phyloP scores from a whole-genome alignment of 2,113 vertebrate species.

The Hippocampus guttulatus region DNA sequence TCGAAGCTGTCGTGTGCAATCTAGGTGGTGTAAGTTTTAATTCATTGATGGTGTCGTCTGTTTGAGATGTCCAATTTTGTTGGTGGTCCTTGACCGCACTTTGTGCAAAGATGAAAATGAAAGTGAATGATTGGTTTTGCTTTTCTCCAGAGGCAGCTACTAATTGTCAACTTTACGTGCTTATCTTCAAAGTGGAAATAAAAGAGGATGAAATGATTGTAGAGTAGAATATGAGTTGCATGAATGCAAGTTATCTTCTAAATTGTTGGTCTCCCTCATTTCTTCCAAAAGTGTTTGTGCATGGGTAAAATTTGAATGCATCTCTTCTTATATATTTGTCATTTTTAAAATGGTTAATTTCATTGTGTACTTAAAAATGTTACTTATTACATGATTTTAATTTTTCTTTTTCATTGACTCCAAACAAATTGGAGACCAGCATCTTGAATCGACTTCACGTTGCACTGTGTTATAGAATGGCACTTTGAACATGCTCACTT shows the following conservation, averaged over 20 bases:
- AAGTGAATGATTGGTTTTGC: no score
- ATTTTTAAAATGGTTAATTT: neutral
- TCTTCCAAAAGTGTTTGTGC: no score
- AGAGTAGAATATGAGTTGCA: neutral
- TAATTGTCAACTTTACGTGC: neutral
- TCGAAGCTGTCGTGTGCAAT: neutral
- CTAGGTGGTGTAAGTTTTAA: neutral
- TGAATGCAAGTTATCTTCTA: neutral
- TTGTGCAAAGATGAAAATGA: neutral
- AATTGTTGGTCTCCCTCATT: no score
- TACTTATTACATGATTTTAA: neutral
- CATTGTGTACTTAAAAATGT: neutral
- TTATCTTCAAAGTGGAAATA: neutral
- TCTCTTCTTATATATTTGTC: neutral
- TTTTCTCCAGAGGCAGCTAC: neutral
- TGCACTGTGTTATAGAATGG: constrained; percentile 13
- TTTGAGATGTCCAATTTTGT: neutral
- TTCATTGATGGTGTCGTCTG: neutral
- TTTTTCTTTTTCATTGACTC: neutral
- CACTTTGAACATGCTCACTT: constrained; percentile 9
- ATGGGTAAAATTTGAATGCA: no score
- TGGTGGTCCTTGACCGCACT: neutral
- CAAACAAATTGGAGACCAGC: neutral
- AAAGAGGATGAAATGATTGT: neutral
- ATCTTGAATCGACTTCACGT: neutral